phyloP scores from a whole-genome alignment of 2,888 invertebrate genomes.

The Caradrina kadenii region DNA sequence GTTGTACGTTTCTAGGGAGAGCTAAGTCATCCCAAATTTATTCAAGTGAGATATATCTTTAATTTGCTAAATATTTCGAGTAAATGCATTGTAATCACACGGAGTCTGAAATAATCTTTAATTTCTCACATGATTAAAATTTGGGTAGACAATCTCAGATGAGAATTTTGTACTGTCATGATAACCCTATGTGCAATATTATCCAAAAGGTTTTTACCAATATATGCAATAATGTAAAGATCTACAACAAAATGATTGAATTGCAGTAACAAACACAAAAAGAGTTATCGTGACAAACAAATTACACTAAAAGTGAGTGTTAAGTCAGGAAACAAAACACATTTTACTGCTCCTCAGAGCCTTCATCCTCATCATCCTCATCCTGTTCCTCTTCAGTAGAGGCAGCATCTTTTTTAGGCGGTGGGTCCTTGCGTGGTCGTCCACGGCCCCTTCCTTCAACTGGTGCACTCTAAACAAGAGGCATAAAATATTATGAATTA shows the following conservation, averaged over 20 bases:
- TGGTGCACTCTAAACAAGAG: slow-evolving; percentile 75
- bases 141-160: slow-evolving; percentile 81
- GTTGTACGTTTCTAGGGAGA: slow-evolving; percentile 89
- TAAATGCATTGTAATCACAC: slow-evolving; percentile 82
- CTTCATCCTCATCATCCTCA: slow-evolving; percentile 88
- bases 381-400: slow-evolving; percentile 89
- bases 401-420: slow-evolving; percentile 88
- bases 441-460: slow-evolving; percentile 87
- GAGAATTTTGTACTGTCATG: slow-evolving; percentile 84
- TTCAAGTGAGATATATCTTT: slow-evolving; percentile 77
- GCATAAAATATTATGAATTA: background rate
- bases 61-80: slow-evolving; percentile 72
- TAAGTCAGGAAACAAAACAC: slow-evolving; percentile 74
- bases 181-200: slow-evolving; percentile 78
- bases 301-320: slow-evolving; percentile 86
- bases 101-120: slow-evolving; percentile 64
- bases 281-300: slow-evolving; percentile 87
- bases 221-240: slow-evolving; percentile 64
- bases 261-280: slow-evolving; percentile 70
- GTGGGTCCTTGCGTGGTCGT: slow-evolving; percentile 87
- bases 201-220: slow-evolving; percentile 53
- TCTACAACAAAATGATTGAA: slow-evolving; percentile 72
- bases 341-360: slow-evolving; percentile 87
- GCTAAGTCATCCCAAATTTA: slow-evolving; percentile 84
- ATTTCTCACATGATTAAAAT: slow-evolving; percentile 83